Percentiles rank a stretch among this genome's conserved stretches.
These are phyloP conservation scores for Metopolophium dirhodum DNA, from an alignment of 1,140 invertebrate species.

Conservation along the genomic window DNA sequence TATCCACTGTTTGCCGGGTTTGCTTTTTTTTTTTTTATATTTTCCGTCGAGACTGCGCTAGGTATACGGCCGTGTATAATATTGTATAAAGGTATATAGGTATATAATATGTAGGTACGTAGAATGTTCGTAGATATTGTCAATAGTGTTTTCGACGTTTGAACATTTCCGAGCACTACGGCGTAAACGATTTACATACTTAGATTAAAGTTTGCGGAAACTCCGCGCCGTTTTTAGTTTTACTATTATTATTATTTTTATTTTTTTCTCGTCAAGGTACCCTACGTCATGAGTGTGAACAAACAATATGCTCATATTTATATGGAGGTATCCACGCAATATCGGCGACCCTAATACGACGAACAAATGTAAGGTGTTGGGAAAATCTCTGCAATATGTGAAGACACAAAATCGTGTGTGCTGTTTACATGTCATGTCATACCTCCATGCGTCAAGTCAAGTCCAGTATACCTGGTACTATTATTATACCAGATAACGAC, in stretches of 20 bases:
- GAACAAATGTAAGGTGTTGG: not conserved
- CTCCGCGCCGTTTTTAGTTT: not conserved
- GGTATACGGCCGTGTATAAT: not conserved
- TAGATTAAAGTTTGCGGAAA: not conserved
- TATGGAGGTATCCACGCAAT: not conserved
- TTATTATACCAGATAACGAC: not conserved
- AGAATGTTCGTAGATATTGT: not conserved
- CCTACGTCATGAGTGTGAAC: not conserved
- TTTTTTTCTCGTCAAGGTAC: not conserved
- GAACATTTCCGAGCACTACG: not conserved
- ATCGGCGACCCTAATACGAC: not conserved
- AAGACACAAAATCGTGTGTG: not conserved
- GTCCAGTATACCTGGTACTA: too few relatives aligned
- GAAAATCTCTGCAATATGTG: not conserved
- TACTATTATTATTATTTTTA: not conserved
- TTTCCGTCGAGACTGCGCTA: not conserved
- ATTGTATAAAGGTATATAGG: not conserved
- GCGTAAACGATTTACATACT: slow-evolving; percentile 12
- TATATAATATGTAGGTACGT: too few relatives aligned
- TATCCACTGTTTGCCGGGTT: not conserved
- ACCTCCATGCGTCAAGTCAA: not conserved
- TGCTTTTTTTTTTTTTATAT: not conserved
- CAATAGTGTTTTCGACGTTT: slow-evolving; percentile 16
- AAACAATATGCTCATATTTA: not conserved
- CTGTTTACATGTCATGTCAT: not conserved